Evolutionary conservation across 2,797 vertebrate genomes (phyloP), one percentile per base, ranked within the genome.

Genomic region (Notolabrus celidotus): DNA sequence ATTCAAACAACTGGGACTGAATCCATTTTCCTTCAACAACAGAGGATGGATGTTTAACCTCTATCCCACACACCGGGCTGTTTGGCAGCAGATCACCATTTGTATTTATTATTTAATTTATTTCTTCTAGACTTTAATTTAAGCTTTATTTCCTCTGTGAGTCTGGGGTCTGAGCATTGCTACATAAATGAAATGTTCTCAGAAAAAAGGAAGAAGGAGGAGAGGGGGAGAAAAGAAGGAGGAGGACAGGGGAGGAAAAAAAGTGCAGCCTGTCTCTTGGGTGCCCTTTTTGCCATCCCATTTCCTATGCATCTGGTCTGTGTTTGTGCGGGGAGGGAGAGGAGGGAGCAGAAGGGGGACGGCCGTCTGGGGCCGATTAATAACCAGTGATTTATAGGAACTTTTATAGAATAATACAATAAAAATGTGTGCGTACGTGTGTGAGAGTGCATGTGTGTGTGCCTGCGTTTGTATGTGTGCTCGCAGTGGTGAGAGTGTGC

Each of bases 351-450:
- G 79, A 79, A 71, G 89, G 89, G 89, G 92, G 86, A 80, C 77
- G 87, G 92, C 92, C 92, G 93, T 94, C 94, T 95, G 94, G 94
- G 94, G 94, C 92, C 94, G 95, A 97, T 96, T 96, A 97, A 97
- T 96, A 97, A 96, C 95, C 95, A 96, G 93, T 96, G 96, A 99
- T 98, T 98, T 97, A 98, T 96, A 96, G 93, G 92, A 97, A 96
- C 95, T 96, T 97, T 97, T 98, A 99, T 97, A 97, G 96, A 99
- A 98, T 97, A 97, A 97, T 95, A 96, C 94, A 96, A 96, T 96
- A 98, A 98, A 94, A 94, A 94, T 94, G 92, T 94, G 94, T 93
- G 93, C 71, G 84, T 91, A 89, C 71, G 84, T 92, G 89, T 89
- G 91, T 77, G 82, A 57, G 72, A 67, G 78, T 31, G 81, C 68